Evolutionary conservation across 2,888 invertebrate genomes (phyloP).

Genomic region (Ceraclea dissimilis): DNA sequence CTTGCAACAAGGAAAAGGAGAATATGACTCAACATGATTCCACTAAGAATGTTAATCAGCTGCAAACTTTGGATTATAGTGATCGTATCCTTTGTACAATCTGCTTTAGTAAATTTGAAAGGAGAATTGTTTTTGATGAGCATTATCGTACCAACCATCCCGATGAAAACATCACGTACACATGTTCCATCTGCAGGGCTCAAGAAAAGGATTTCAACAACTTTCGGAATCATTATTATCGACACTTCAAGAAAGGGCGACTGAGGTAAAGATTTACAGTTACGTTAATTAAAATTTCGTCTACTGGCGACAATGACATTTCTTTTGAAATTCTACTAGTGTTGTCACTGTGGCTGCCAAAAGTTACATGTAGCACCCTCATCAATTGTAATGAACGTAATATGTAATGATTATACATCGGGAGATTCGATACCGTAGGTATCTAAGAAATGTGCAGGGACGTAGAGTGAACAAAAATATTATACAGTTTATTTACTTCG

Average conservation of each 20-base stretch:
- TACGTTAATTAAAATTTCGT: too few relatives aligned
- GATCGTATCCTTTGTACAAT: slow-evolving; percentile 5
- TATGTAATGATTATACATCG: too few relatives aligned
- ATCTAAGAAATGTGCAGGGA: too few relatives aligned
- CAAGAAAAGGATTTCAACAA: not conserved
- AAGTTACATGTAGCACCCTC: too few relatives aligned
- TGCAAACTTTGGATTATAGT: too few relatives aligned
- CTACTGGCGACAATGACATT: too few relatives aligned
- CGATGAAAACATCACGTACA: not conserved
- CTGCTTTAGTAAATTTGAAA: slow-evolving; percentile 7
- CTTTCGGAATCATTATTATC: slow-evolving; percentile 8
- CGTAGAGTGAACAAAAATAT: too few relatives aligned
- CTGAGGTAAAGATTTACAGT: slow-evolving; percentile 2
- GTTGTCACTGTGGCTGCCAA: too few relatives aligned
- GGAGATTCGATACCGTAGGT: not conserved
- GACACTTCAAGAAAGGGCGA: slow-evolving; percentile 4
- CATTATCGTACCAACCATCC: slow-evolving; percentile 3
- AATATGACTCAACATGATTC: too few relatives aligned
- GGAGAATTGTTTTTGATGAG: not conserved
- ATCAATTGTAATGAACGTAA: not conserved
- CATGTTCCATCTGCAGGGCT: slow-evolving; percentile 9
- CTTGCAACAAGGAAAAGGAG: too few relatives aligned
- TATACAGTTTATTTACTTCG: too few relatives aligned
- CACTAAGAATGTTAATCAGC: not conserved
- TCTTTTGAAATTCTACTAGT: too few relatives aligned